These are phyloP conservation scores for Embiotoca jacksoni DNA, from an alignment of 2,113 vertebrate genomes.

Conservation along the genomic window DNA sequence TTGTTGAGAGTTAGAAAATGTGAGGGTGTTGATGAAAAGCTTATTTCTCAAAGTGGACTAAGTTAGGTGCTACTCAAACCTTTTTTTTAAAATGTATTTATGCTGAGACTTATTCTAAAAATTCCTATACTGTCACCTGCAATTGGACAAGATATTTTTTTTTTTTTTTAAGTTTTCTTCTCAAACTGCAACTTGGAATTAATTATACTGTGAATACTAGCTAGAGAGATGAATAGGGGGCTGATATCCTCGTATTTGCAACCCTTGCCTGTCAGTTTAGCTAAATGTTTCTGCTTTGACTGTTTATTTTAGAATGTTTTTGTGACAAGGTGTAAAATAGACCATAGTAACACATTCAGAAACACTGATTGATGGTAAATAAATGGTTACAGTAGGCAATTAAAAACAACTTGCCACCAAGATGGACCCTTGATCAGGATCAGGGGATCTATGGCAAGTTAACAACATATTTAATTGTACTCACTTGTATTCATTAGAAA, in stretches of 20 bases:
- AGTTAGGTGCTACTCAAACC: conserved; percentile 71
- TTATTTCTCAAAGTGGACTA: conserved; percentile 84
- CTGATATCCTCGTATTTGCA: conserved; percentile 66
- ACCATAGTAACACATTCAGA: conserved; percentile 7
- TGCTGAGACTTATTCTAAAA: conserved; percentile 85
- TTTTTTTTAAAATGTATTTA: conserved; percentile 79
- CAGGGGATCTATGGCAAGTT: no score
- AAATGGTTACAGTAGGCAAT: conserved; percentile 10
- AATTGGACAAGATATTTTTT: conserved; percentile 86
- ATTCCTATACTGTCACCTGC: conserved; percentile 86
- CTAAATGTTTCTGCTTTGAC: conserved; percentile 22
- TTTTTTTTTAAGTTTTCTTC: conserved; percentile 73
- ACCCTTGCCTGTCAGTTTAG: conserved; percentile 52
- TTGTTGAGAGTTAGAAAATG: conserved; percentile 79
- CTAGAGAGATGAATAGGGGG: conserved; percentile 49
- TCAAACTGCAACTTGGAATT: conserved; percentile 57
- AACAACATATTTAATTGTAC: no score
- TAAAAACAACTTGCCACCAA: background rate
- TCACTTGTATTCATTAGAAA: no score
- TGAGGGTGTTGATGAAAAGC: conserved; percentile 80
- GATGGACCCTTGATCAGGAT: background rate
- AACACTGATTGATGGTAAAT: conserved; percentile 6
- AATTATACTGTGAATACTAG: conserved; percentile 50
- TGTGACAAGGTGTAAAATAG: conserved; percentile 33
- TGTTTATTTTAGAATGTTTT: conserved; percentile 61